A percentile compares a stretch with the other conserved stretches of the same genome.
Conservation (phyloP, 2,888 invertebrate species). For the Lagria hirta region DNA sequence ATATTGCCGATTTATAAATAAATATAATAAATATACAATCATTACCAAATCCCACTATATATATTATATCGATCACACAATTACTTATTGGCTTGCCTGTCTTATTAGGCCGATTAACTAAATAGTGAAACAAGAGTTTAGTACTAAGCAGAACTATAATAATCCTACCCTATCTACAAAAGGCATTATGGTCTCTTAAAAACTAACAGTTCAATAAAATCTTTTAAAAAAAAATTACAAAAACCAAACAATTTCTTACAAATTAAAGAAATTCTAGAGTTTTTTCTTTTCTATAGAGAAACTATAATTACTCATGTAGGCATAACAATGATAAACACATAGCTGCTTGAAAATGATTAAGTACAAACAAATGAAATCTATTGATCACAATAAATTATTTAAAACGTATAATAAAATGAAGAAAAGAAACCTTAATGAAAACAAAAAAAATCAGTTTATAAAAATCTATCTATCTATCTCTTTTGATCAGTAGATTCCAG, state of each 20-base stretch:
- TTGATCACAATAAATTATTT: constrained; percentile 35
- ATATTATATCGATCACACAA: constrained; percentile 31
- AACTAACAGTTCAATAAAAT: constrained; percentile 22
- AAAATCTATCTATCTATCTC: constrained; percentile 40
- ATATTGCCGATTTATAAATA: constrained; percentile 42
- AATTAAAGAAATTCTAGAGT: no score
- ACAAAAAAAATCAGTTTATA: constrained; percentile 23
- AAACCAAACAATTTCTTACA: no score
- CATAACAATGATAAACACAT: constrained; percentile 15
- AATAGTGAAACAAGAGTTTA: constrained; percentile 5
- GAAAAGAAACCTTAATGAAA: constrained; percentile 12
- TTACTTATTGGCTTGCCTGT: constrained; percentile 25
- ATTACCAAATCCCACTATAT: constrained; percentile 39
- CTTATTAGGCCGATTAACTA: constrained; percentile 20
- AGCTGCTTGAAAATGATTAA: constrained; percentile 30
- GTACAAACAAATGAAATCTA: constrained; percentile 44
- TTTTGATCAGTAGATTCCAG: constrained; percentile 47
- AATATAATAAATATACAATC: constrained; percentile 44
- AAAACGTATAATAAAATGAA: constrained; percentile 19
- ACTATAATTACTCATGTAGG: constrained; percentile 16
- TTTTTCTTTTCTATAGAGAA: no score
- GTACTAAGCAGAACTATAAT: constrained; percentile 25
- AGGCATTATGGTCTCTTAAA: constrained; percentile 27
- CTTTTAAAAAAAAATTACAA: constrained; percentile 10
- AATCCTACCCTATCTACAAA: constrained; percentile 20